Conservation (phyloP, 2,797 vertebrate species). For the Lemur catta region DNA sequence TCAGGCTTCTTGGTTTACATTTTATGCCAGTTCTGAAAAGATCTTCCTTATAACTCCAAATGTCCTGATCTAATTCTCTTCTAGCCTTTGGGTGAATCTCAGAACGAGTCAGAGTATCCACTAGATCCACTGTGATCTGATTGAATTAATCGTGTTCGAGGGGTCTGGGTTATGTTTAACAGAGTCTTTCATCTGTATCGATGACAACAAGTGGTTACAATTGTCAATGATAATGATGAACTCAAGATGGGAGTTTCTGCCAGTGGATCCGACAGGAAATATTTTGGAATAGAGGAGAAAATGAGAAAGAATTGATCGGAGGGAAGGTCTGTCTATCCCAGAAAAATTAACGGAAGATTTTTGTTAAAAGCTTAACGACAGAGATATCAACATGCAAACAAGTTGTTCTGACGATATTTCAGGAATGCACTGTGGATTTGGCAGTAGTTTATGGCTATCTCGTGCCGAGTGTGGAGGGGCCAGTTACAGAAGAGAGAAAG, state of each 20-base stretch:
- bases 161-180: background rate
- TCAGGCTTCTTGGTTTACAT: background rate
- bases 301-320: background rate
- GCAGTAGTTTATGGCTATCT: background rate
- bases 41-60: background rate
- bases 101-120: background rate
- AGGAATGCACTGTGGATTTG: background rate
- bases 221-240: background rate
- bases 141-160: background rate
- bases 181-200: background rate
- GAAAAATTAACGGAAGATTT: background rate
- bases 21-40: background rate
- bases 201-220: background rate
- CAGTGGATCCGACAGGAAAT: background rate
- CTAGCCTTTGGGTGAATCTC: background rate
- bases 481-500: background rate
- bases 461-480: background rate
- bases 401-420: background rate
- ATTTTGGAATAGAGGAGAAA: background rate
- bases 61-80: background rate
- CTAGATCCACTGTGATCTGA: background rate
- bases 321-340: too few relatives aligned
- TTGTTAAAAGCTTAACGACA: background rate
- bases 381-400: background rate
- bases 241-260: background rate